Conservation (phyloP, 1,140 invertebrate species). For the Spodoptera litura region DNA sequence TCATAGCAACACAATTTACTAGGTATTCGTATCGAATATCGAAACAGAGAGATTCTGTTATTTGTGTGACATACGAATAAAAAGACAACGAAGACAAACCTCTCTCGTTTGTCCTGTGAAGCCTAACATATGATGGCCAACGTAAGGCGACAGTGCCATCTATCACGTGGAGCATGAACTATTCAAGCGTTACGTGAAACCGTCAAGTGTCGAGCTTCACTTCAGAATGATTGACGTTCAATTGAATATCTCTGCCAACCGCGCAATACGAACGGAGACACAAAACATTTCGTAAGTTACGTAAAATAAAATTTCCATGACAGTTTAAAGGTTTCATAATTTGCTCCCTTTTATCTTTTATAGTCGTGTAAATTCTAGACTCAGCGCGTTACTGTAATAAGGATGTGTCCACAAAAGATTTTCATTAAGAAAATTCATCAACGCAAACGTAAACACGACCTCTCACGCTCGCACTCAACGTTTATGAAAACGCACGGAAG, state of each 20-base stretch:
- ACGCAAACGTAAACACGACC: conserved; percentile 14
- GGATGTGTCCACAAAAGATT: conserved; percentile 33
- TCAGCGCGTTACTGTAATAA: conserved; percentile 8
- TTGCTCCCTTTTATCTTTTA: conserved; percentile 10
- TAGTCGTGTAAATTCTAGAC: not conserved
- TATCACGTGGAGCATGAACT: conserved; percentile 27
- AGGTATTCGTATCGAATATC: too few relatives aligned
- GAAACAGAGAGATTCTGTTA: too few relatives aligned
- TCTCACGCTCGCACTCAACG: conserved; percentile 24
- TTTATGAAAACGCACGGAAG: conserved; percentile 48
- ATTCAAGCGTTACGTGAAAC: conserved; percentile 27
- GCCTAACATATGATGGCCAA: conserved; percentile 21
- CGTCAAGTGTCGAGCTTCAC: conserved; percentile 35
- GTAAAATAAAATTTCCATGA: not conserved
- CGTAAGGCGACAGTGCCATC: conserved; percentile 28
- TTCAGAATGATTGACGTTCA: conserved; percentile 29
- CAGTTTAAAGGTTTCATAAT: not conserved
- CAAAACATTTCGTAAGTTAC: not conserved
- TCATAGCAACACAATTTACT: too few relatives aligned
- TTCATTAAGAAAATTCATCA: conserved; percentile 48
- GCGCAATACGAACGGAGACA: not conserved
- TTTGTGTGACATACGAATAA: too few relatives aligned
- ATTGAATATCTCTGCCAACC: conserved; percentile 29
- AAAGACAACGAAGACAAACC: not conserved
- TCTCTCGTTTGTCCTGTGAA: conserved; percentile 21